phyloP scores from a whole-genome alignment of 2,113 vertebrate genomes.

The Embiotoca jacksoni region DNA sequence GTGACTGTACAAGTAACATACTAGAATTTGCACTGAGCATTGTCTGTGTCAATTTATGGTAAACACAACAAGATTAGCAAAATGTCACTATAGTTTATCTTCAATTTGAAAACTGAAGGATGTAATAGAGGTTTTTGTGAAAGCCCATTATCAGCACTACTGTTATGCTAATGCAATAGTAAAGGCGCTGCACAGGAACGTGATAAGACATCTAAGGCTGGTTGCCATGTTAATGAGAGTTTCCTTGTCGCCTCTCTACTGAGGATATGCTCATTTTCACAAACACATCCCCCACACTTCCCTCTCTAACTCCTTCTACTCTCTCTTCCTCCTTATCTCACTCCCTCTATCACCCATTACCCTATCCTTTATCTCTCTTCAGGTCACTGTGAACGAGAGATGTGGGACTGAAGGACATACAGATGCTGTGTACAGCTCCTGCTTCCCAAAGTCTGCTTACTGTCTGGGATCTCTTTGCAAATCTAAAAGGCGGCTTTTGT shows the following conservation, averaged over 20 bases:
- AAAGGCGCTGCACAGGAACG: slow-evolving; percentile 52
- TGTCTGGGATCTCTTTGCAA: slow-evolving; percentile 30
- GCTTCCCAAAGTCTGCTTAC: slow-evolving; percentile 19
- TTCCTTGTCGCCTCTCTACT: slow-evolving; percentile 55
- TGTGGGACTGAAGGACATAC: slow-evolving; percentile 44
- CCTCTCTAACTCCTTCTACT: slow-evolving; percentile 42
- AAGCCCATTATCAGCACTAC: slow-evolving; percentile 20
- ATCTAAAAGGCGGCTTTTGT: slow-evolving; percentile 12
- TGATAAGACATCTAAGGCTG: slow-evolving; percentile 65
- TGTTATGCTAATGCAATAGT: slow-evolving; percentile 43
- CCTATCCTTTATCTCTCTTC: slow-evolving; percentile 47
- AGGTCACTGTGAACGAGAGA: slow-evolving; percentile 60
- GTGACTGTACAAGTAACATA: slow-evolving; percentile 17
- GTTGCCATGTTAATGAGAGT: slow-evolving; percentile 72
- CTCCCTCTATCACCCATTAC: slow-evolving; percentile 31
- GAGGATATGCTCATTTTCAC: slow-evolving; percentile 71
- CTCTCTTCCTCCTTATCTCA: slow-evolving; percentile 25
- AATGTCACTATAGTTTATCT: slow-evolving; percentile 13
- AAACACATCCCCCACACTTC: slow-evolving; percentile 57
- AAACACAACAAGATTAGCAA: neutral
- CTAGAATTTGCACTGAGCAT: slow-evolving; percentile 1
- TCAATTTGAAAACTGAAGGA: neutral
- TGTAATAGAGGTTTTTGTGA: slow-evolving; percentile 32
- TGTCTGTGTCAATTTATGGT: neutral
- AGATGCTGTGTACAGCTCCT: slow-evolving; percentile 13